A percentile compares a stretch with the other conserved stretches of the same genome.
phyloP scores from a whole-genome alignment of 2,113 vertebrate species.

The Aspidoscelis tigris region DNA sequence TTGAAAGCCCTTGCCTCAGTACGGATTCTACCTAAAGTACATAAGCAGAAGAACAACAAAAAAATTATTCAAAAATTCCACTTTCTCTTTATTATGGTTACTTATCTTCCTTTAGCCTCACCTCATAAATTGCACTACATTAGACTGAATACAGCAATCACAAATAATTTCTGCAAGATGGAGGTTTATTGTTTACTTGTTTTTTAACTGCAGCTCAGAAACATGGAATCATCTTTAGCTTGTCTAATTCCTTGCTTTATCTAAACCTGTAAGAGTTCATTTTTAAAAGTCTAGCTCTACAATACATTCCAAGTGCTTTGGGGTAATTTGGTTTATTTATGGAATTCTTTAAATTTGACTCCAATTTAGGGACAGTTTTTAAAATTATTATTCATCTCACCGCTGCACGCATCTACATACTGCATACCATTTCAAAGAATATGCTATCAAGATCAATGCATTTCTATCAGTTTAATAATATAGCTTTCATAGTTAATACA shows the following conservation, averaged over 20 bases:
- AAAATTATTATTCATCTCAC: too few species aligned
- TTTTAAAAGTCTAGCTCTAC: neutral
- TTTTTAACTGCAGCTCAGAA: neutral
- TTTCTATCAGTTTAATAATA: too few species aligned
- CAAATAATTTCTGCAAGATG: neutral
- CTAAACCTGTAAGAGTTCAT: neutral
- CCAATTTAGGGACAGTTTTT: too few species aligned
- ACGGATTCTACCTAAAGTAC: conserved; percentile 78
- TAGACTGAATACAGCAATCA: conserved; percentile 29
- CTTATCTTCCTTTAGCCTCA: neutral
- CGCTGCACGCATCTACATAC: too few species aligned
- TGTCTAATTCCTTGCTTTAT: neutral
- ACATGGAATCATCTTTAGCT: neutral
- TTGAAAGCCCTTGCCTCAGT: conserved; percentile 79
- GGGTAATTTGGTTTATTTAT: neutral
- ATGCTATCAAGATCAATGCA: too few species aligned
- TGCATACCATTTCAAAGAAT: too few species aligned
- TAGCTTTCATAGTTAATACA: too few species aligned
- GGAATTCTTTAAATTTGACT: neutral
- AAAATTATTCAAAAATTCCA: neutral
- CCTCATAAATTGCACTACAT: neutral
- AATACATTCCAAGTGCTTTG: conserved; percentile 1
- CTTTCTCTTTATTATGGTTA: neutral
- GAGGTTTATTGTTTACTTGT: neutral
- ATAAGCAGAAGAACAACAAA: conserved; percentile 15